Conservation (phyloP, 2,888 invertebrate genomes). For the Aphrophora alni region DNA sequence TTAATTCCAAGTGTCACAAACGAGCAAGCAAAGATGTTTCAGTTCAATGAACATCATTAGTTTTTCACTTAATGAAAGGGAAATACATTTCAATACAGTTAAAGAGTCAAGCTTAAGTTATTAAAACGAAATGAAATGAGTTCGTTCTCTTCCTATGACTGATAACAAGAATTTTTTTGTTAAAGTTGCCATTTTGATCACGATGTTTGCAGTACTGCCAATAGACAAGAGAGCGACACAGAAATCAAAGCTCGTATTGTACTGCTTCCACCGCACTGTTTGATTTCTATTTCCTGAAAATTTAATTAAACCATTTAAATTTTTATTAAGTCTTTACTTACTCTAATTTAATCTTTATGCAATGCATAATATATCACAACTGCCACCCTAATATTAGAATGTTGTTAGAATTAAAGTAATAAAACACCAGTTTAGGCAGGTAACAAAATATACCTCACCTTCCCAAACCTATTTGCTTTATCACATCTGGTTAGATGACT, state of each 20-base stretch:
- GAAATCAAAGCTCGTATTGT: conserved; percentile 37
- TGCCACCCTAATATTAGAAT: too few relatives aligned
- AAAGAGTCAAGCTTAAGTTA: conserved; percentile 35
- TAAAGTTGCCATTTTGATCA: conserved; percentile 37
- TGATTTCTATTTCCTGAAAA: conserved; percentile 70
- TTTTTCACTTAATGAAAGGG: background rate
- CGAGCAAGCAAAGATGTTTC: background rate
- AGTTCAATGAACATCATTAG: too few relatives aligned
- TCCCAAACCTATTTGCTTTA: too few relatives aligned
- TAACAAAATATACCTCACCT: too few relatives aligned
- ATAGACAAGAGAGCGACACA: conserved; percentile 35
- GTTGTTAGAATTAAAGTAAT: too few relatives aligned
- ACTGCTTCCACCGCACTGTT: conserved; percentile 64
- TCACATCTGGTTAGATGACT: too few relatives aligned
- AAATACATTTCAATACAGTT: conserved; percentile 17
- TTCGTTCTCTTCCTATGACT: conserved; percentile 15
- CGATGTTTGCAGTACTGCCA: conserved; percentile 33
- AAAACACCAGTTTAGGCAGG: too few relatives aligned
- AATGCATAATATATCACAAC: too few relatives aligned
- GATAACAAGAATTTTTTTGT: conserved; percentile 35
- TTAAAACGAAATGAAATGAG: conserved; percentile 28
- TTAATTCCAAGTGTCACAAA: background rate
- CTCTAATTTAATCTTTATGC: conserved; percentile 9
- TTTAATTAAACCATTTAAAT: conserved; percentile 18
- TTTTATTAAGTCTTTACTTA: background rate